Evolutionary conservation across 2,113 vertebrate species (phyloP).

Genomic region (Sinosuthora webbiana): DNA sequence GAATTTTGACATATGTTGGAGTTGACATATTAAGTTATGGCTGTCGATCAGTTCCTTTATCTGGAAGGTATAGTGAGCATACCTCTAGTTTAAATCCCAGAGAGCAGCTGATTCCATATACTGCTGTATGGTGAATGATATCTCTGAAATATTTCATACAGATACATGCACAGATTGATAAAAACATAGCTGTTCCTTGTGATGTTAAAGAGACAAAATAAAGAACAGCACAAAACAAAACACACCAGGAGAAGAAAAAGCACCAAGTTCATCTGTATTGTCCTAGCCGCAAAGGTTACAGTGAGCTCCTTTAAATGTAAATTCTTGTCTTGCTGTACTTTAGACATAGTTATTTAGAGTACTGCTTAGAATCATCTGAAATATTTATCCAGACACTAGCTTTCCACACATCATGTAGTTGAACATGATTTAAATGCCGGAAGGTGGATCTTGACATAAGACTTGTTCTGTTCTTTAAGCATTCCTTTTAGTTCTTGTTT

Average conservation of each 20-base stretch:
- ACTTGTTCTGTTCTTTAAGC: not conserved
- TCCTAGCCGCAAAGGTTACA: not conserved
- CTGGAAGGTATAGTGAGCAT: not conserved
- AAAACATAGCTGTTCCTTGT: not conserved
- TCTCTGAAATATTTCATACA: not conserved
- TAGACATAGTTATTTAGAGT: not conserved
- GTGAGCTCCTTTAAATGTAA: not conserved
- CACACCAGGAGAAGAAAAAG: fast-evolving
- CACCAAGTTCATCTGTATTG: not conserved
- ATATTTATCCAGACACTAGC: not conserved
- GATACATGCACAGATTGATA: not conserved
- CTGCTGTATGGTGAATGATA: not conserved
- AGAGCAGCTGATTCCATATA: not conserved
- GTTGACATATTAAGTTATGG: not conserved
- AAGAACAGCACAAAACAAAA: not conserved
- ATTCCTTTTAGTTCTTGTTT: not conserved
- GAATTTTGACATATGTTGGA: not conserved
- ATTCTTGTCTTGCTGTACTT: not conserved
- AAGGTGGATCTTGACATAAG: not conserved
- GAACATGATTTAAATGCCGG: not conserved
- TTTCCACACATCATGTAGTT: not conserved
- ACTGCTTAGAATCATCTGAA: not conserved
- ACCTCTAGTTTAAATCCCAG: not conserved
- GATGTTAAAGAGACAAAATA: not conserved
- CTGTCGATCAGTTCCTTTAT: fast-evolving